Evolutionary conservation across 2,113 vertebrate genomes (phyloP), one percentile per base, ranked within the genome.

Genomic region (Semnornis frantzii): DNA sequence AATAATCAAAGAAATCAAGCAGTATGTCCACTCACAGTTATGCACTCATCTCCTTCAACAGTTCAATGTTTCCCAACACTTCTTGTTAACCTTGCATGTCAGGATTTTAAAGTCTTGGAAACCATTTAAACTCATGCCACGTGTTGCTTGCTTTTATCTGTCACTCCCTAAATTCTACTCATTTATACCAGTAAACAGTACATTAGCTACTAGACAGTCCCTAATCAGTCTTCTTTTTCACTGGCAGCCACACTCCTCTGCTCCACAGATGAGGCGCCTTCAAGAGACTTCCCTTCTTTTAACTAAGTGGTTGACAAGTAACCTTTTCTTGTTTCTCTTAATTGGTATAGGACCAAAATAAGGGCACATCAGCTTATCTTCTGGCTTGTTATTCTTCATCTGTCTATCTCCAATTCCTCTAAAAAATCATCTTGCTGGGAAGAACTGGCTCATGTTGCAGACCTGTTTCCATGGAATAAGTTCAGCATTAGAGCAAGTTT

Each of bases 171-270:
- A 97, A 96, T 63, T 84, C 84, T 72, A 95, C 85, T 96, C 78
- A 97, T 95, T 96, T 97, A 96, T 97, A 93, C 91, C 93, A 88
- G 92, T 95, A 97, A 97, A 96, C 93, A 98, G 97, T 95, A 97
- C 93, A 97, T 97, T 97, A 97, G 94, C 88, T 97, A 96, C 83
- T 30, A 96, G 96, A 94, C 88, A 96, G 94, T 85, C 92, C 87
- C 96, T 95, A 95, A 97, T 96, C 92, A 90, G 73, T 96, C 95
- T 94, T 97, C 84, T 73, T 90, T 96, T 97, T 96, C 95, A 96
- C 97, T 96, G 95, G 92, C 30, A 97, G 85, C 79, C 85, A 93
- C 60, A 79, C 79, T 94, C 23, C 86, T 90, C 89, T 97, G 69
- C 84, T 94, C 96, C 97, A 95, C 55, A 92, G 78, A 96, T 79